Evolutionary conservation across 1,140 invertebrate species (phyloP), one percentile per base, ranked within the genome.

Genomic region (Coboldia fuscipes): DNA sequence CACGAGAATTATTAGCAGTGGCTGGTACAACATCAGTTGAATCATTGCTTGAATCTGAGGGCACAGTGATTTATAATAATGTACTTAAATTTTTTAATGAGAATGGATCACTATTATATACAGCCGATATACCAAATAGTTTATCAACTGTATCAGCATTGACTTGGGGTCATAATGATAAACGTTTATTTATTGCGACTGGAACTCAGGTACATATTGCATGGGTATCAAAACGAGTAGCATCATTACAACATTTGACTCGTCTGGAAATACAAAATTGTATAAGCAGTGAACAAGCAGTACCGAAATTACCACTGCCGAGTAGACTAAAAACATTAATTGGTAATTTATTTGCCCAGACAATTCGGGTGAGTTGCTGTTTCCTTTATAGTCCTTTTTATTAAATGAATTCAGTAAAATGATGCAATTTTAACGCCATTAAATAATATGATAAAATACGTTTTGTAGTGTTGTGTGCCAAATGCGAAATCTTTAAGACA

Each of bases 141-240:
- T 45, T 19, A 20, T 38, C 75, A 42, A 72, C 77, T 4, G 79
- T 96, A 23, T 85, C 84, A 22, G 85, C 89, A 4, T 60, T 97
- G 42, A 97, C 90, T 2, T 97, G 90, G 90, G 93, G 89, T 20
- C 92, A 97, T 61, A 92, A 93, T 55, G 93, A 96, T 47, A 78
- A 86, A 41, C 65, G 89, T 3, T 56, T 98, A 20, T 96, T 97
- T 53, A 68, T 97, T 19, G 88, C 89, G 10, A 89, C 88, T 10
- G 92, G 90, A 10, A 65, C 72, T 6, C 70, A 76, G 45, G 72
- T 83, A 42, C 88, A 93, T 52, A 84, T 92, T 30, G 89, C 88
- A 18, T 86, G 90, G 70, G 78, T 97, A 9, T 83, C 79, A 36
- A 73, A 82, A 33, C 69, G 81, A 22, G 80, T 97, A 21, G 83